Conservation (phyloP, 1,140 invertebrate species). For the Drosophila cardini region DNA sequence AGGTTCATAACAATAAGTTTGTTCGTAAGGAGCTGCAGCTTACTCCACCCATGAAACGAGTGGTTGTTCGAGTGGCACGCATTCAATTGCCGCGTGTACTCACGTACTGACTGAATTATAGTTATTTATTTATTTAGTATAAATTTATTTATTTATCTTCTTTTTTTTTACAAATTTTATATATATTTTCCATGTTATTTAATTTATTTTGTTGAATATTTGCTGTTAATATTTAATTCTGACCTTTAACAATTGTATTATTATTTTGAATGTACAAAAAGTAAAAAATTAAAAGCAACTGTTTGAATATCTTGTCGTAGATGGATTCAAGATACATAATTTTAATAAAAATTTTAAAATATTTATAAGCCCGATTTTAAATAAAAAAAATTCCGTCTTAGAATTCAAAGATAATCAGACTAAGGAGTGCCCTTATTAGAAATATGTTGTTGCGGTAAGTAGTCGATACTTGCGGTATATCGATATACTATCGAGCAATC, state of each 20-base stretch:
- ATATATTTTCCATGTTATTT: neutral
- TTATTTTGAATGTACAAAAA: too few species aligned
- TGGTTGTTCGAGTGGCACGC: slow-evolving; percentile 32
- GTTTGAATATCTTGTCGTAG: too few species aligned
- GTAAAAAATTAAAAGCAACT: too few species aligned
- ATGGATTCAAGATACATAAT: too few species aligned
- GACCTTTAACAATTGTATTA: too few species aligned
- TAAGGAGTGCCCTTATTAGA: neutral
- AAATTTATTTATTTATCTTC: neutral
- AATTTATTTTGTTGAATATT: neutral
- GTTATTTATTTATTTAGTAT: too few species aligned
- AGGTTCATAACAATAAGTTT: slow-evolving; percentile 3
- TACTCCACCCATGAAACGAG: slow-evolving; percentile 13
- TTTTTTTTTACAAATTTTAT: too few species aligned
- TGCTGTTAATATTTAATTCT: neutral
- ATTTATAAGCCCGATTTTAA: too few species aligned
- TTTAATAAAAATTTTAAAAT: too few species aligned
- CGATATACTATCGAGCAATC: slow-evolving; percentile 10
- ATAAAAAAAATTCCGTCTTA: too few species aligned
- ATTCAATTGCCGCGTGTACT: slow-evolving; percentile 5
- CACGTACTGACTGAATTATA: slow-evolving; percentile 22
- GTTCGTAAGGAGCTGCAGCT: slow-evolving; percentile 13
- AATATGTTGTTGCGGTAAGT: neutral
- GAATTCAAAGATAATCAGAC: too few species aligned
- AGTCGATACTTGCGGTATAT: neutral